Percentiles rank a stretch among this genome's conserved stretches.
These are phyloP conservation scores for Drosophila yakuba DNA, from an alignment of 1,140 invertebrate species.

Conservation along the genomic window DNA sequence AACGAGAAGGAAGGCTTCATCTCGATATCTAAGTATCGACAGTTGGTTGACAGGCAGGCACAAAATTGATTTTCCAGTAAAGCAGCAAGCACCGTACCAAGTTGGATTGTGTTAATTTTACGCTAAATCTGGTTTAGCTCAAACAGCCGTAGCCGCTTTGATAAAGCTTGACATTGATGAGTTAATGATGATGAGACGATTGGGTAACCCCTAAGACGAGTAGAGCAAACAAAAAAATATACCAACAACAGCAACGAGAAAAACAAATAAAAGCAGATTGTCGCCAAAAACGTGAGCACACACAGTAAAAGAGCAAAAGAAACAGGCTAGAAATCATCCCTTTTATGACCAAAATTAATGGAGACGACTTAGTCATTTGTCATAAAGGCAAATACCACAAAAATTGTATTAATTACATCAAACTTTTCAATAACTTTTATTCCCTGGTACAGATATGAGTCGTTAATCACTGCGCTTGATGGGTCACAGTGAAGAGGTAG, in stretches of 20 bases:
- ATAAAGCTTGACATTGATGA: constrained; percentile 82
- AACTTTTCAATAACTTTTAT: constrained; percentile 61
- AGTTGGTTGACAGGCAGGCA: constrained; percentile 53
- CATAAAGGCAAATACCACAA: constrained; percentile 26
- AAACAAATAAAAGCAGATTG: constrained; percentile 54
- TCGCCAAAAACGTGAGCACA: constrained; percentile 26
- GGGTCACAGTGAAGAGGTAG: background rate
- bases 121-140: constrained; percentile 77
- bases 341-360: constrained; percentile 67
- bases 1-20: constrained; percentile 5
- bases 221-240: constrained; percentile 16
- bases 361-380: constrained; percentile 69
- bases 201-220: constrained; percentile 23
- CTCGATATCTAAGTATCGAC: constrained; percentile 38
- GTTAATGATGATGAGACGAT: constrained; percentile 74
- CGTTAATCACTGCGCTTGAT: background rate
- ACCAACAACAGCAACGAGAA: constrained; percentile 2
- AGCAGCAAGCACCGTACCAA: constrained; percentile 44
- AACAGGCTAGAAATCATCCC: constrained; percentile 8
- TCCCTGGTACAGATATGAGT: background rate
- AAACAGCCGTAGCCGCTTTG: constrained; percentile 59
- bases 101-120: constrained; percentile 81
- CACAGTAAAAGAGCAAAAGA: background rate
- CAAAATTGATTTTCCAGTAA: constrained; percentile 78
- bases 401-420: constrained; percentile 51